A percentile compares a stretch with the other conserved stretches of the same genome.
These are phyloP conservation scores for Epizoanthus illoricatus DNA, from an alignment of 92 coral and sea anemone species.

Conservation along the genomic window DNA sequence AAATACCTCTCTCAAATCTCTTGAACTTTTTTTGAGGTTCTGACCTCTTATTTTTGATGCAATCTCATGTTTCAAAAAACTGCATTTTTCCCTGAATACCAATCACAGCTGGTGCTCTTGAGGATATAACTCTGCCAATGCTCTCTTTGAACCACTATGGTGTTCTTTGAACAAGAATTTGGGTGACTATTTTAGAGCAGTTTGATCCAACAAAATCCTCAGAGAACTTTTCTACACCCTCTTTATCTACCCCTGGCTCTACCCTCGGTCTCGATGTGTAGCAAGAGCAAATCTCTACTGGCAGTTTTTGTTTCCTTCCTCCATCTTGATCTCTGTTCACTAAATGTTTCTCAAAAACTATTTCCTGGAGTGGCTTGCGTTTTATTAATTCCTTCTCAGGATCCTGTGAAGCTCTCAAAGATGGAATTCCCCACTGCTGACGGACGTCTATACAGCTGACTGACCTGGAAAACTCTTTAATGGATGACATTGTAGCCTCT, in stretches of 20 bases:
- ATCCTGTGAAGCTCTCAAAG: slow-evolving; percentile 52
- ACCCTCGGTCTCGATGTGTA: slow-evolving; percentile 40
- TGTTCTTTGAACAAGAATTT: slow-evolving; percentile 35
- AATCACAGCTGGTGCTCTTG: slow-evolving; percentile 48
- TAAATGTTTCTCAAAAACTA: slow-evolving; percentile 52
- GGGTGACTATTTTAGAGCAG: slow-evolving; percentile 36
- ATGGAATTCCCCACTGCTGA: slow-evolving; percentile 57
- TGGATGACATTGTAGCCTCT: slow-evolving; percentile 45
- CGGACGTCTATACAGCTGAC: slow-evolving; percentile 47
- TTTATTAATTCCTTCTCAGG: slow-evolving; percentile 61
- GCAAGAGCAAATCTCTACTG: slow-evolving; percentile 32
- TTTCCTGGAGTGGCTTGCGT: slow-evolving; percentile 50
- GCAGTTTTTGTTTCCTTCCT: slow-evolving; percentile 45
- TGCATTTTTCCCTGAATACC: slow-evolving; percentile 40
- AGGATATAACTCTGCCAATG: slow-evolving; percentile 38
- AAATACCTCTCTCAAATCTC: slow-evolving; percentile 51
- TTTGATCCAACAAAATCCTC: slow-evolving; percentile 37
- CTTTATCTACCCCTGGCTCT: slow-evolving; percentile 43
- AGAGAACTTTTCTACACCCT: slow-evolving; percentile 24
- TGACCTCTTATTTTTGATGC: slow-evolving; percentile 36
- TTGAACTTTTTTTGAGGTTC: slow-evolving; percentile 42
- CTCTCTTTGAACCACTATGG: slow-evolving; percentile 44
- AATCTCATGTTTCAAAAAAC: slow-evolving; percentile 39
- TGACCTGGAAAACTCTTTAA: slow-evolving; percentile 45
- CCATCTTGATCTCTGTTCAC: slow-evolving; percentile 35